Percentiles rank a stretch among this genome's conserved stretches.
Evolutionary conservation across 2,797 vertebrate genomes (phyloP).

Genomic region (Orientallactaga sibirica): DNA sequence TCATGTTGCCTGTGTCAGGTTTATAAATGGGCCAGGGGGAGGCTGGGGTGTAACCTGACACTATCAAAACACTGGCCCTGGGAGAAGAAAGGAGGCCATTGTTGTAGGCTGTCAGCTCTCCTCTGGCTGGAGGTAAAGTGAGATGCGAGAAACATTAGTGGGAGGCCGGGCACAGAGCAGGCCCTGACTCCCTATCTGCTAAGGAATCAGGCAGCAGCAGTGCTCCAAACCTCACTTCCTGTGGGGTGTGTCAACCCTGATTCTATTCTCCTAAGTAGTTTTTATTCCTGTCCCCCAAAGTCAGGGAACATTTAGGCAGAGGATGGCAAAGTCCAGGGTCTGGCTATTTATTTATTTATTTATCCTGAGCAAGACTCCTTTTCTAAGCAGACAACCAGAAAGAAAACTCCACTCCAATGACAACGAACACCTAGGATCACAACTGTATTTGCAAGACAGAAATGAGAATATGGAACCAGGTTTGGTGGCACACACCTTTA

Average conservation of each 20-base stretch:
- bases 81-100: constrained; percentile 92
- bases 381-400: not conserved
- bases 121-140: constrained; percentile 80
- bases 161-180: constrained; percentile 17
- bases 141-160: constrained; percentile 39
- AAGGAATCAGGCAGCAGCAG: not conserved
- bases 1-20: constrained; percentile 91
- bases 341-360: too few relatives aligned
- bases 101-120: constrained; percentile 81
- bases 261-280: not conserved
- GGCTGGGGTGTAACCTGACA: constrained; percentile 92
- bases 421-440: rapidly evolving
- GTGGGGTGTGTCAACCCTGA: not conserved
- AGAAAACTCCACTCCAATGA: not conserved
- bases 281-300: not conserved
- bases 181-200: not conserved
- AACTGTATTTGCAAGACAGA: not conserved
- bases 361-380: rapidly evolving
- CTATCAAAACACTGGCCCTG: constrained; percentile 92
- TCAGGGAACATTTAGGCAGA: not conserved
- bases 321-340: not conserved
- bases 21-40: constrained; percentile 89
- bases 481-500: too few relatives aligned
- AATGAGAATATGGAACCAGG: not conserved
- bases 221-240: constrained; percentile 12